These are phyloP conservation scores for Phaenicophaeus curvirostris DNA, from an alignment of 2,797 vertebrate genomes.

Conservation along the genomic window DNA sequence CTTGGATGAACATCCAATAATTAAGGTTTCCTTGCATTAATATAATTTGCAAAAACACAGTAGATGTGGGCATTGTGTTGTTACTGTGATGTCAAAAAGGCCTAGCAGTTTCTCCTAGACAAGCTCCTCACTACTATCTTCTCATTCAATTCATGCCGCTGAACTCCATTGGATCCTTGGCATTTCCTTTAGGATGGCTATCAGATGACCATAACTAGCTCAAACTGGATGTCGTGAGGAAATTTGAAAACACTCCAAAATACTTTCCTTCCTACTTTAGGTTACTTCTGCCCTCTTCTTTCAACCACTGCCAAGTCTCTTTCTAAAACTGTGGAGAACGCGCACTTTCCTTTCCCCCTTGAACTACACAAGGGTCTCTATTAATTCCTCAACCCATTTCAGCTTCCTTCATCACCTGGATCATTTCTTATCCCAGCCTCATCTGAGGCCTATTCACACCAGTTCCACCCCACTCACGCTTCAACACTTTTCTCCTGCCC, in stretches of 20 bases:
- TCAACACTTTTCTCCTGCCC: neutral
- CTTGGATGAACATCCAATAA: neutral
- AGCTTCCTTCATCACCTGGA: neutral
- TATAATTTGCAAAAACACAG: neutral
- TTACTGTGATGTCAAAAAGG: neutral
- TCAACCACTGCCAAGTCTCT: neutral
- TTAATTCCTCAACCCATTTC: neutral
- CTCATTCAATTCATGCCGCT: neutral
- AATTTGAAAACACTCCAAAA: neutral
- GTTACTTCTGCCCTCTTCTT: neutral
- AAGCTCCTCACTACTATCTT: neutral
- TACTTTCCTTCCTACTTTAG: neutral
- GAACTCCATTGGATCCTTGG: neutral
- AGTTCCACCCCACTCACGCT: neutral
- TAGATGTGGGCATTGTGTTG: fast-evolving
- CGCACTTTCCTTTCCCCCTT: neutral
- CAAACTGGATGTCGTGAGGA: neutral
- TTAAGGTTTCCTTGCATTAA: neutral
- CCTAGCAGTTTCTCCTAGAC: neutral
- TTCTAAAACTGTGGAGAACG: neutral
- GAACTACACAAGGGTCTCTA: neutral
- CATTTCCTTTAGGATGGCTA: neutral
- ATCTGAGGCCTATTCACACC: too few species aligned
- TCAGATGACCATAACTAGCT: neutral
- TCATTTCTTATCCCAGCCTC: neutral